Evolutionary conservation across 2,113 vertebrate genomes (phyloP), one percentile per base, ranked within the genome.

Genomic region (Podilymbus podiceps): DNA sequence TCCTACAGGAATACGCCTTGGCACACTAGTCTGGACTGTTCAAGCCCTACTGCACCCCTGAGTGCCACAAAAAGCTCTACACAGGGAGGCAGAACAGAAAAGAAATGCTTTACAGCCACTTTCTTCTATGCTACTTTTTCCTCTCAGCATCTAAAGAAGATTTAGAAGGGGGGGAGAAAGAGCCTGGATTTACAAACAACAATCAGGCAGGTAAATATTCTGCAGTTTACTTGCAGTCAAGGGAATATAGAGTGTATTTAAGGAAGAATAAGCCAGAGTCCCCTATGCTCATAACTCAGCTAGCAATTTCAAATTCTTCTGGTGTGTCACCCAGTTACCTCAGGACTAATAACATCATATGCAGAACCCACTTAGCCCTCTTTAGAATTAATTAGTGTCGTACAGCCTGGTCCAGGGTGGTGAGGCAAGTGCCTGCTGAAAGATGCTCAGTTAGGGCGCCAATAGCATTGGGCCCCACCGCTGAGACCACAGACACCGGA

Each of bases 151-250:
- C 69, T 52, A 85, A 64, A n/a, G 81, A 95, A 94, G 94, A 96
- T 95, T 94, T 85, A 82, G 74, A 38, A 46, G 22, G 11, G 4
- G 35, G 21, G 12, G n/a, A 42, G 42, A 44, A 67, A 53, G 31
- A 82, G 58, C 25, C 50, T 42, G 75, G 77, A 95, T 94, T 96
- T 96, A 95, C 86, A 97, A 97, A 94, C 88, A 96, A 90, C 68
- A 75, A 92, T 96, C 93, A 94, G 52, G 75, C 38, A 95, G 92
- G 94, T 96, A 97, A 93, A 95, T 95, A 96, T 85, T 95, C 89
- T 79, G 50, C 38, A 40, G 78, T 62, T 95, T 86, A 88, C 85
- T 20, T 88, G 68, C 74, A 95, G 77, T 49, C 87, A 67, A 82
- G 92, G 87, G 95, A 95, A 85, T 90, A 83, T 0, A 62, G 63